phyloP scores from a whole-genome alignment of 2,113 vertebrate species.

The Delphinapterus leucas region DNA sequence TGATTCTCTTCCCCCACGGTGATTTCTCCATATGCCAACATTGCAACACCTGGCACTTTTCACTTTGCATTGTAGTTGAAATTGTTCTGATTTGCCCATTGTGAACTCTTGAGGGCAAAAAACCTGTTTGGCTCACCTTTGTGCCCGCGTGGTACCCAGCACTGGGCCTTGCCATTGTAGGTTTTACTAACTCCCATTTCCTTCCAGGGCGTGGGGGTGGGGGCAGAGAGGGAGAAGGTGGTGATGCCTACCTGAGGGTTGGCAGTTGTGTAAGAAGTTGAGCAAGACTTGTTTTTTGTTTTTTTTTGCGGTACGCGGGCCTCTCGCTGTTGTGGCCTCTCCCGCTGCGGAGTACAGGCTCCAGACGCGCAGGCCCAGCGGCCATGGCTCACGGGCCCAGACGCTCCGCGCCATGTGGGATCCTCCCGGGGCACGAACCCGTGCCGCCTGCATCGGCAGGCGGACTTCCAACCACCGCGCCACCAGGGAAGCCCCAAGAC shows the following conservation, averaged over 20 bases:
- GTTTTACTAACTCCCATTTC: neutral
- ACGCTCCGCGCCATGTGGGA: no score
- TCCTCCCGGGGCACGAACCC: no score
- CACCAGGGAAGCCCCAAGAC: neutral
- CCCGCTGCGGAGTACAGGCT: no score
- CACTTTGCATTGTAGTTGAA: neutral
- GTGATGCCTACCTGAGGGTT: neutral
- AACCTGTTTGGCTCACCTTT: slow-evolving; percentile 40
- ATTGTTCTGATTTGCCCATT: neutral
- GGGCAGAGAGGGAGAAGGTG: neutral
- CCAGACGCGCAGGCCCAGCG: no score
- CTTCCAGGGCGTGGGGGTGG: neutral
- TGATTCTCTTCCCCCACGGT: neutral
- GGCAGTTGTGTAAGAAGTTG: slow-evolving; percentile 2
- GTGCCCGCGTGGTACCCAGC: neutral
- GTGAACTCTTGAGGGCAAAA: slow-evolving; percentile 26
- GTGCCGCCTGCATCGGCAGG: no score
- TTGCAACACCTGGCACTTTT: neutral
- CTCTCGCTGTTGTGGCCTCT: no score
- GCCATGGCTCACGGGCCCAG: no score
- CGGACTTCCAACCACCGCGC: no score
- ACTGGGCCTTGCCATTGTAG: neutral
- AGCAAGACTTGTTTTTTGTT: neutral
- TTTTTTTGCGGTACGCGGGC: no score
- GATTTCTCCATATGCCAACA: slow-evolving; percentile 5